These are phyloP conservation scores for Tineola bisselliella DNA, from an alignment of 2,888 invertebrate genomes.

Conservation along the genomic window DNA sequence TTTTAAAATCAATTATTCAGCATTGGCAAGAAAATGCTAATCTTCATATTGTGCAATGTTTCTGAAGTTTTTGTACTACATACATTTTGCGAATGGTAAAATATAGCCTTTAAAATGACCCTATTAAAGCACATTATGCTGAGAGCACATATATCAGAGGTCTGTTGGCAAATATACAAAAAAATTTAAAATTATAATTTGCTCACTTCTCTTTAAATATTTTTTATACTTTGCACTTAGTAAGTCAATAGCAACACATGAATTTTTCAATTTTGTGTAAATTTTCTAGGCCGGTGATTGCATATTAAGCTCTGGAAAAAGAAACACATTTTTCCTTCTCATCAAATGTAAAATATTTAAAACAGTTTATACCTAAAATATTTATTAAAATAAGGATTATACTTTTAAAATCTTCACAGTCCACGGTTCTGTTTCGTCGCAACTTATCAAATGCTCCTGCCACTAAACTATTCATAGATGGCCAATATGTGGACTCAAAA, in stretches of 20 bases:
- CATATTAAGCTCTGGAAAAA: slow-evolving; percentile 1
- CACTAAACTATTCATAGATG: slow-evolving; percentile 95
- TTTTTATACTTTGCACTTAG: slow-evolving; percentile 15
- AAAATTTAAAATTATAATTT: slow-evolving; percentile 15
- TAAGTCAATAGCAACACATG: slow-evolving; percentile 16
- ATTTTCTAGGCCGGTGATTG: slow-evolving; percentile 16
- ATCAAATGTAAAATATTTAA: not conserved
- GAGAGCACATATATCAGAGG: not conserved
- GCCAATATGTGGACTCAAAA: slow-evolving; percentile 93
- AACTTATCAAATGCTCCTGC: slow-evolving; percentile 71
- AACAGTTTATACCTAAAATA: not conserved
- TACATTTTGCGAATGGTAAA: not conserved
- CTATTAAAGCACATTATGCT: not conserved
- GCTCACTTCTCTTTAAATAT: not conserved
- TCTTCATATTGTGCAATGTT: slow-evolving; percentile 9
- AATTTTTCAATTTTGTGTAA: slow-evolving; percentile 16
- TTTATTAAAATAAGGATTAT: not conserved
- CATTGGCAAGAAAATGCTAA: slow-evolving; percentile 16
- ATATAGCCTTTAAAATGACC: not conserved
- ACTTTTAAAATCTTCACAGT: slow-evolving; percentile 25
- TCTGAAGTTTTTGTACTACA: slow-evolving; percentile 6
- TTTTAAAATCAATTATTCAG: slow-evolving; percentile 31
- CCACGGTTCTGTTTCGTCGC: slow-evolving; percentile 42
- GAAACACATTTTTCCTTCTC: not conserved
- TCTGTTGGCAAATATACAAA: not conserved